phyloP scores from a whole-genome alignment of 2,797 vertebrate genomes.

The Neosilurus hyrtlii region DNA sequence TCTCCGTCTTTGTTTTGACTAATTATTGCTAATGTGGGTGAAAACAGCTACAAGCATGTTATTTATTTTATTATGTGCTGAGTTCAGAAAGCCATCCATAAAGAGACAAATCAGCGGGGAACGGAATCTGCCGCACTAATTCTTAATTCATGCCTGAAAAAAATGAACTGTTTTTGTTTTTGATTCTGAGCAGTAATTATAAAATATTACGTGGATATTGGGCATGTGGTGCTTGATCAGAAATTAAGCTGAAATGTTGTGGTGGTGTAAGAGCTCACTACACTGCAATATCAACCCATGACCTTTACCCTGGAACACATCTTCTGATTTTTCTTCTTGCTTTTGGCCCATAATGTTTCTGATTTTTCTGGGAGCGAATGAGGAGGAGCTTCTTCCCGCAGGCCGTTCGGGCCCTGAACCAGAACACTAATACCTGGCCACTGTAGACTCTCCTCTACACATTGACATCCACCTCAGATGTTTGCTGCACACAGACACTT shows the following conservation, averaged over 20 bases:
- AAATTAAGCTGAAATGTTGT: not conserved
- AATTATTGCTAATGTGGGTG: constrained; percentile 73
- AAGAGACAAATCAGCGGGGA: not conserved
- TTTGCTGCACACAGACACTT: too few relatives aligned
- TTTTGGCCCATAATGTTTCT: too few relatives aligned
- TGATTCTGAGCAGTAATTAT: not conserved
- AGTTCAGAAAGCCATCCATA: not conserved
- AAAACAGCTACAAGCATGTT: constrained; percentile 60
- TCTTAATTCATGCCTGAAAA: constrained; percentile 2
- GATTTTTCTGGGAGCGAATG: too few relatives aligned
- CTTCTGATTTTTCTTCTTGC: too few relatives aligned
- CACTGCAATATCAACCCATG: not conserved
- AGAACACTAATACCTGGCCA: too few relatives aligned
- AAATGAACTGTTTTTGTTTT: not conserved
- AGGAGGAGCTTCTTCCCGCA: too few relatives aligned
- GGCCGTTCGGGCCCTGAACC: too few relatives aligned
- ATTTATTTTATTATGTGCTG: constrained; percentile 55
- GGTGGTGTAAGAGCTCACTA: not conserved
- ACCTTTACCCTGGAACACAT: too few relatives aligned
- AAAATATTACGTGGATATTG: not conserved
- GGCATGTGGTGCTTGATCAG: not conserved
- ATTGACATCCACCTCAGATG: too few relatives aligned
- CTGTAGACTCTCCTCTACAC: too few relatives aligned
- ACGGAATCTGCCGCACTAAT: not conserved
- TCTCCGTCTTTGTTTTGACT: constrained; percentile 75